Base-by-base conservation (phyloP, 2,113 vertebrate genomes). In the Myanophis thanlyinensis region DNA sequence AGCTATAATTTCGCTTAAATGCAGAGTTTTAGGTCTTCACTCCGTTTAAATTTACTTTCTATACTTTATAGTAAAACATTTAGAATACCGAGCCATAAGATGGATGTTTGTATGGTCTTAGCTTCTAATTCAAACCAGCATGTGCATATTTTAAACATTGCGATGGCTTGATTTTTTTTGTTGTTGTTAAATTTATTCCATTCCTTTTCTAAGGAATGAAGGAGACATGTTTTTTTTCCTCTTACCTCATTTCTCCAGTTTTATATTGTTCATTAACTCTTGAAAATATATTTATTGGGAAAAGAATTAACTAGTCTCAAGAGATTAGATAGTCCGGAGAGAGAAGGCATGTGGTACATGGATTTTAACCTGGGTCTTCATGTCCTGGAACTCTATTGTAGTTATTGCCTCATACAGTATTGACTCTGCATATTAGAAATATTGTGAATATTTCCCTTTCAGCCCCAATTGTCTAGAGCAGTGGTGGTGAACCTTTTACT, bases 41-140 rank as follows among this genome's bases (percentile, higher is more conserved):
- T 49, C 22, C n/a, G 25, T 40, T 30, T 22, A 51, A 49, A n/a
- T 85, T 49, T 85, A 53, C 85, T 95, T 94, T 59, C 87, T 95
- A 94, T 94, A 67, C 7, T 95, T 94, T 94, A 85, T 4, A 84
- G 48, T 48, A 25, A 54, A 89, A 4, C 22, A 44, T 8, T 44
- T 25, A 13, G 18, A 90, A n/a, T 49, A 1, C 18, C 22, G 9
- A 40, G 20, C 54, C 25, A 47, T 27, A 73, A 49, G 15, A 48
- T n/a, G 27, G 35, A 18, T 40, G 12, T 51, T 25, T 84, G 27
- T 10, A 54, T 52, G 35, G 10, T 35, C n/a, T 88, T 53, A 1
- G 40, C 27, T 49, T 10, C 52, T 54, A 53, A 46, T 54, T 10
- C 46, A 27, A 56, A 93, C 2, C 47, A n/a, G 86, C 2, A 1